Base-by-base conservation (phyloP, 1,140 invertebrate species). In the Drosophila melanica region DNA sequence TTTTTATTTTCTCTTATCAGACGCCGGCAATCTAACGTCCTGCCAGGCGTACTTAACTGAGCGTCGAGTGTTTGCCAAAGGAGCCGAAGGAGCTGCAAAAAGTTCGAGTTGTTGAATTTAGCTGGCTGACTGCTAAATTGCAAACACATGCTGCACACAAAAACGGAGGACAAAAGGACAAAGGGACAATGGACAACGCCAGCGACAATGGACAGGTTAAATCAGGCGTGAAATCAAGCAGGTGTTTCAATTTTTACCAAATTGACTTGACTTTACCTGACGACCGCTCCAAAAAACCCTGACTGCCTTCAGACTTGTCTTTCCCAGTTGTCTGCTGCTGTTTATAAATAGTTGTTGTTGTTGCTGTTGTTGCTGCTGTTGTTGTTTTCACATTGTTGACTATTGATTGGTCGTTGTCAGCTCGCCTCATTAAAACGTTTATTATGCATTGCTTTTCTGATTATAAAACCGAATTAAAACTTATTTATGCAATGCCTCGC, bases 201-300 rank as follows among this genome's bases (percentile, higher is more conserved):
- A 66, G 64, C 77, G 80, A 84, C 81, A 84, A 84, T 87, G 82
- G 79, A 69, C 77, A 89, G 80, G 84, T 89, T 87, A 84, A 87
- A 87, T 87, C 84, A 87, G 84, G 79, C 76, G 84, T 87, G 79
- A 87, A 87, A 87, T 87, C 84, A 87, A 89, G 84, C 84, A 87
- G 84, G 84, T 87, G 84, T 87, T 87, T 87, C 84, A 89, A 90
- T 87, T 87, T 89, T 87, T 89, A 84, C 74, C 69, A 87, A 89
- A 89, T 87, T 87, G 84, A 87, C 82, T 85, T 72, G 81, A 75
- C 70, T 85, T 63, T 66, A 73, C 74, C 77, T 68, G 64, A 62
- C 70, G 64, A 37, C 33, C 60, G 55, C 23, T 48, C 45, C 35
- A 42, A 14, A 23, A 27, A 14, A n/a, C n/a, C 33, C 51, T 27